These are phyloP conservation scores for Amphiura filiformis DNA, from an alignment of 35 echinoderm and acorn worm genomes.

Conservation along the genomic window DNA sequence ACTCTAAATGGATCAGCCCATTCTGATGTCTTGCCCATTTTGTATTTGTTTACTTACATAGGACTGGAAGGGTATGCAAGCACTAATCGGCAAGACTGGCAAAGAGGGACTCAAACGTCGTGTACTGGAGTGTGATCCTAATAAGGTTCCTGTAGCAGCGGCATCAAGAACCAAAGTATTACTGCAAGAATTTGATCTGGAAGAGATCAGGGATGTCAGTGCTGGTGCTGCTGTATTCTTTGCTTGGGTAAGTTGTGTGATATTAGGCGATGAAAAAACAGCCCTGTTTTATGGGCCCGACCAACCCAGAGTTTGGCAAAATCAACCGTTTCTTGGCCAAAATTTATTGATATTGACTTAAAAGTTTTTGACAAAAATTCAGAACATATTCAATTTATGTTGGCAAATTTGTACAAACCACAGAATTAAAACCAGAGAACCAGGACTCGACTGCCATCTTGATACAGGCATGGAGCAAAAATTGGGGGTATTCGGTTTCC, in stretches of 20 bases:
- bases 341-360: too few relatives aligned
- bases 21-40: too few relatives aligned
- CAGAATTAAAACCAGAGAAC: neutral
- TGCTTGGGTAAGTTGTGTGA: conserved; percentile 77
- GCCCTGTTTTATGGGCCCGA: too few relatives aligned
- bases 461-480: too few relatives aligned
- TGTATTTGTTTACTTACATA: conserved; percentile 9
- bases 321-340: neutral
- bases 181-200: conserved; percentile 77
- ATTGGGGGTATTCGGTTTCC: too few relatives aligned
- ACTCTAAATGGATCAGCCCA: too few relatives aligned
- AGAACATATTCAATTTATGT: neutral
- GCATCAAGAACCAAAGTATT: conserved; percentile 55
- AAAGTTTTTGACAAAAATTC: neutral
- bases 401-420: neutral
- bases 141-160: conserved; percentile 29
- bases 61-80: conserved; percentile 99
- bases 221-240: conserved; percentile 95
- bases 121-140: conserved; percentile 74
- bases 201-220: conserved; percentile 91
- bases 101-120: conserved; percentile 91
- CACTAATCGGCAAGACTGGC: conserved; percentile 91
- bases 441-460: too few relatives aligned
- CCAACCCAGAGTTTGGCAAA: too few relatives aligned
- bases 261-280: too few relatives aligned